Percentiles rank a stretch among this genome's conserved stretches.
These are phyloP conservation scores for Protosalanx chinensis DNA, from an alignment of 2,797 vertebrate species.

Conservation along the genomic window DNA sequence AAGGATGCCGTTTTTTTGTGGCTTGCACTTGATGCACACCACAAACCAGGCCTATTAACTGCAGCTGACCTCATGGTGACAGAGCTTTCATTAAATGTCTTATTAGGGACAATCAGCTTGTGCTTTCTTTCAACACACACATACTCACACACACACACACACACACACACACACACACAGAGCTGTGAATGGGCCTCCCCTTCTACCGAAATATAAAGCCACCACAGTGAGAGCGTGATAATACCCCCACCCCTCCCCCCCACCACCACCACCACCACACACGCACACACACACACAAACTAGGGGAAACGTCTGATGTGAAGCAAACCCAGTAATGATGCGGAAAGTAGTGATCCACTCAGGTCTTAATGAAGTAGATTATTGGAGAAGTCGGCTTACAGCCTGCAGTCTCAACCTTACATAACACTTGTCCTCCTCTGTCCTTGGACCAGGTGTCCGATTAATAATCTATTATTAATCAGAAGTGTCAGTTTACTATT, in stretches of 20 bases:
- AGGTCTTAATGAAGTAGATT: background rate
- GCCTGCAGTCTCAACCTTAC: background rate
- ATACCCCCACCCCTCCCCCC: no score
- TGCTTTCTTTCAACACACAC: background rate
- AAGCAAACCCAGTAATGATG: no score
- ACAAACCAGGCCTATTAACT: no score
- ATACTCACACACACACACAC: background rate
- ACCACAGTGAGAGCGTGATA: no score
- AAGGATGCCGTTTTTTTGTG: no score
- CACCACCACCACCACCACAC: background rate
- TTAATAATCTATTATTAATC: constrained; percentile 69
- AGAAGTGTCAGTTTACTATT: constrained; percentile 43
- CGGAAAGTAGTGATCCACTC: background rate
- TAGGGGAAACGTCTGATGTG: no score
- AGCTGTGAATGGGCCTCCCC: no score
- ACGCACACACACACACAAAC: no score
- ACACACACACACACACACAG: background rate
- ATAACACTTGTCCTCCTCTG: background rate
- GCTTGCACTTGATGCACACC: no score
- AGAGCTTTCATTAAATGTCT: constrained; percentile 23
- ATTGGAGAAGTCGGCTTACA: background rate
- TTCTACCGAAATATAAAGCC: no score
- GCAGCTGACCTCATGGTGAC: constrained; percentile 6
- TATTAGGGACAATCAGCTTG: constrained; percentile 28
- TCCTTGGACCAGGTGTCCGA: constrained; percentile 38